A percentile compares a stretch with the other conserved stretches of the same genome.
Evolutionary conservation across 2,888 invertebrate genomes (phyloP).

Genomic region (Trissolcus japonicus): DNA sequence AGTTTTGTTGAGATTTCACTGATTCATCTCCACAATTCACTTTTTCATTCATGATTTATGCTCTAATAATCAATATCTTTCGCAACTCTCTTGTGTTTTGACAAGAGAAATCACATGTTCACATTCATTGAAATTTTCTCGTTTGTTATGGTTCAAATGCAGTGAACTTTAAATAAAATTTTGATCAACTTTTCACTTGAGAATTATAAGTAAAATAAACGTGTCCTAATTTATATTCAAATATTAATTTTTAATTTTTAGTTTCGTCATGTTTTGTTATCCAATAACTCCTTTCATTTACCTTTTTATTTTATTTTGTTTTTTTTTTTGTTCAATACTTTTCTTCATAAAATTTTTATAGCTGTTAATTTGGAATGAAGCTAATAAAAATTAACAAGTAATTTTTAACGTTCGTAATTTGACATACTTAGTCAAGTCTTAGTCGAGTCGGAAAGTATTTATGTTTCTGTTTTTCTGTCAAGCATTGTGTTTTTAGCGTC

Average conservation of each 20-base stretch:
- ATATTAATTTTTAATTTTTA: background rate
- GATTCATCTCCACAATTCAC: background rate
- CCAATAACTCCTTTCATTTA: too few species aligned
- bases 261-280: conserved; percentile 2
- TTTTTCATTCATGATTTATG: conserved; percentile 2
- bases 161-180: background rate
- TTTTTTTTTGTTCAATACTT: too few species aligned
- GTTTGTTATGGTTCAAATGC: background rate
- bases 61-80: background rate
- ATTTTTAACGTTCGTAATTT: conserved; percentile 9
- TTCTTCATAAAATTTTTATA: too few species aligned
- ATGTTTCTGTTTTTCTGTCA: conserved; percentile 22
- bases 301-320: too few species aligned
- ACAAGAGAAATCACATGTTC: background rate
- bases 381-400: too few species aligned
- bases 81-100: background rate
- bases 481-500: conserved; percentile 26
- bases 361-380: too few species aligned
- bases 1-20: background rate
- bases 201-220: too few species aligned
- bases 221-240: too few species aligned
- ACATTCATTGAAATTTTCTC: background rate
- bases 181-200: too few species aligned
- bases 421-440: conserved; percentile 19
- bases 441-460: conserved; percentile 11